A percentile compares a stretch with the other conserved stretches of the same genome.
Conservation (phyloP, 2,888 invertebrate species). For the Cerceris ruficornis region DNA sequence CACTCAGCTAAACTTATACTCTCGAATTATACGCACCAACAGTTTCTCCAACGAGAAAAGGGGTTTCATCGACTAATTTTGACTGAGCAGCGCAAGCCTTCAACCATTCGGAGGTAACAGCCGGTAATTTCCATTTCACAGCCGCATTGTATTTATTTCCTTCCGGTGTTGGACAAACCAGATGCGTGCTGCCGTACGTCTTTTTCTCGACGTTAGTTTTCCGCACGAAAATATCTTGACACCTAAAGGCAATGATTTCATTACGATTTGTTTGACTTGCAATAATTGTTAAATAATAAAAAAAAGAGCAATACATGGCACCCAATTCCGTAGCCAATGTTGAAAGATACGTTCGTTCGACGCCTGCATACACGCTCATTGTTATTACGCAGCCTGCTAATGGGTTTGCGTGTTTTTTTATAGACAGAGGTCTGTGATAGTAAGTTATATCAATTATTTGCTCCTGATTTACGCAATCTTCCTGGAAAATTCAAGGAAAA, state of each 20-base stretch:
- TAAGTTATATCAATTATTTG: conserved; percentile 86
- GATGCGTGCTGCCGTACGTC: conserved; percentile 89
- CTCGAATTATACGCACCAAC: conserved; percentile 63
- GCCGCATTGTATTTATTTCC: conserved; percentile 94
- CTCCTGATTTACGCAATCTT: conserved; percentile 86
- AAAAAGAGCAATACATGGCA: conserved; percentile 49
- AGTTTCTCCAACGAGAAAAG: conserved; percentile 85
- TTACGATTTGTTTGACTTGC: not conserved
- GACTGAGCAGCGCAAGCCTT: conserved; percentile 86
- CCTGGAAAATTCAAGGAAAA: conserved; percentile 79
- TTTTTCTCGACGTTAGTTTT: conserved; percentile 82
- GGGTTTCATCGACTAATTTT: conserved; percentile 83
- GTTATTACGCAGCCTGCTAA: conserved; percentile 89
- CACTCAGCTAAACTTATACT: too few relatives aligned
- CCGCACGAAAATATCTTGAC: conserved; percentile 87
- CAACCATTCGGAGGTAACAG: conserved; percentile 90
- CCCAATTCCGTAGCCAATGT: conserved; percentile 86
- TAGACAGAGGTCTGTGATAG: conserved; percentile 87
- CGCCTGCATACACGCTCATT: conserved; percentile 89
- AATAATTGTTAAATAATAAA: conserved; percentile 7
- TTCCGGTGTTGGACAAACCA: conserved; percentile 88
- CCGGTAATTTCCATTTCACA: conserved; percentile 92
- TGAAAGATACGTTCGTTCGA: conserved; percentile 89
- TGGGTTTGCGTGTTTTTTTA: conserved; percentile 82
- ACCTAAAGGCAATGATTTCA: conserved; percentile 76